Percentiles rank a stretch among this genome's conserved stretches.
These are phyloP conservation scores for Vultur gryphus DNA, from an alignment of 2,797 vertebrate species.

Conservation along the genomic window DNA sequence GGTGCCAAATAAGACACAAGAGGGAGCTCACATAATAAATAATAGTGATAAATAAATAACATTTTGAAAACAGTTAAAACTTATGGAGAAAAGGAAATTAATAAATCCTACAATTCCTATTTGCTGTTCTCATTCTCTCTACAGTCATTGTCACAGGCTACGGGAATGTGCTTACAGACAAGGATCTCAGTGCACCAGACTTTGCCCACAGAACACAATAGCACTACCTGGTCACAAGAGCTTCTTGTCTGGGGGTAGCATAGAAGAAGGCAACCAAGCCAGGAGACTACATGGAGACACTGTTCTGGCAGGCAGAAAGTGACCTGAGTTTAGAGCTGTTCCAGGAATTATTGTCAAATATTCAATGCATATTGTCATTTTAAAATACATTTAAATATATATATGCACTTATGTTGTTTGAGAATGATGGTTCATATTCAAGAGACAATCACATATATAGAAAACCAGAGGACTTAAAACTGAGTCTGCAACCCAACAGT, in stretches of 20 bases:
- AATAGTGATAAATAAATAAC: constrained; percentile 31
- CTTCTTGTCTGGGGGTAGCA: not conserved
- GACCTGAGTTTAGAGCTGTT: not conserved
- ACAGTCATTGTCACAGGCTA: not conserved
- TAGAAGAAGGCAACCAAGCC: not conserved
- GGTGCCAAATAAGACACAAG: constrained; percentile 60
- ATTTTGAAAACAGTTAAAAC: not conserved
- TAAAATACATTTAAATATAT: not conserved
- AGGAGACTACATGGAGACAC: not conserved
- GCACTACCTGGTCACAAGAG: not conserved
- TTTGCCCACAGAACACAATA: not conserved
- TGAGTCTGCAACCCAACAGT: not conserved
- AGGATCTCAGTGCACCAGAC: not conserved
- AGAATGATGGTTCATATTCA: not conserved
- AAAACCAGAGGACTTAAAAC: not conserved
- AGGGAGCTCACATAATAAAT: constrained; percentile 66
- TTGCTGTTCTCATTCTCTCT: not conserved
- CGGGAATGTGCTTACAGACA: not conserved
- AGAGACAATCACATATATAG: not conserved
- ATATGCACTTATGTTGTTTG: not conserved
- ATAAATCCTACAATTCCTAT: not conserved
- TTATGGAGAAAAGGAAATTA: not conserved
- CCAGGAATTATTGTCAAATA: not conserved
- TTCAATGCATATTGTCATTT: not conserved
- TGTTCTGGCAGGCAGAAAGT: not conserved